Evolutionary conservation across 1,140 invertebrate species (phyloP), one percentile per base, ranked within the genome.

Genomic region (Drosophila jambulina): DNA sequence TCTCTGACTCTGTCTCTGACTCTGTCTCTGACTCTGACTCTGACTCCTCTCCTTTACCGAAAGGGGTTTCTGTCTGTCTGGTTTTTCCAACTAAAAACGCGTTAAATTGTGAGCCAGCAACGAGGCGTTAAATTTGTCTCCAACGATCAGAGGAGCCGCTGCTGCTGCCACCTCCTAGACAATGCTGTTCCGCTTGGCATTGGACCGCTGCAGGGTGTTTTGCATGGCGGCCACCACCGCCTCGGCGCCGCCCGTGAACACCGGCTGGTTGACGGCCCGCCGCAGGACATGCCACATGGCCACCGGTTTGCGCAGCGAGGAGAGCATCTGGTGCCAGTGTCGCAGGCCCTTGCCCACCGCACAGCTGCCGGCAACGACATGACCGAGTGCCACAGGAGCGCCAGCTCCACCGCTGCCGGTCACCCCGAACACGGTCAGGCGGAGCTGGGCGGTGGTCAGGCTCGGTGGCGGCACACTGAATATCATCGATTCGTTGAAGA

Each of bases 281-380:
- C 96, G 94, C n/a, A 97, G 93, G 29, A 95, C 94, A 93, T 97
- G 97, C 96, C 96, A 97, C 96, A 97, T 97, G 12, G 96, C 96
- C 43, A 97, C 95, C 2, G 96, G 96, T 91, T 96, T 97, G 64
- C 96, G 94, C 45, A 97, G 94, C 21, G 96, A 96, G n/a, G 95
- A 94, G 65, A 97, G 93, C 96, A 97, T 97, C 93, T 97, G 96
- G 78, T 96, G 95, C 96, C 96, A 97, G 86, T 97, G 97, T 49
- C 95, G 95, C n/a, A 96, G 85, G 0, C 96, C 94, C 82, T 95
- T 95, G 38, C 96, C 96, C 4, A 94, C 94, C 2, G 95, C 94
- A 70, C 95, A 94, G 32, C 95, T 94, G 17, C 96, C 96, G 4
- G 96, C 94, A 34, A 96, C 95, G 25, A 97, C 95, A 88, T 97